Base-by-base conservation (phyloP, 2,888 invertebrate species). In the Chirona hameri region DNA sequence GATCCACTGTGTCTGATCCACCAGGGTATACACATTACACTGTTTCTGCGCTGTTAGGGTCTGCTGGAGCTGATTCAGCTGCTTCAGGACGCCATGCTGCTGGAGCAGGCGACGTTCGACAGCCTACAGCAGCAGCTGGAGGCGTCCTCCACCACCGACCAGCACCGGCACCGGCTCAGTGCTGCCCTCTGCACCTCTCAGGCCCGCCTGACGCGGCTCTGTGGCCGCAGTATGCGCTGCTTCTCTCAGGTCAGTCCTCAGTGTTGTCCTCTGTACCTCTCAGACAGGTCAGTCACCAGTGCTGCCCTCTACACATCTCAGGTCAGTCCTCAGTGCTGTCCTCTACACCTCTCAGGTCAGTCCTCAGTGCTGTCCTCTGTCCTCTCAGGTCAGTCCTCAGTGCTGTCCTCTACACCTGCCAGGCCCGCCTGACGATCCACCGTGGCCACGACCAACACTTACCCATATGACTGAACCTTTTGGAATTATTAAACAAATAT, bases 141-240 rank as follows among this genome's bases (percentile, higher is more conserved):
- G 29, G 84, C 85, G 52, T 84, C 87, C 52, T 86, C 85, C 60
- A 86, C 86, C 83, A 86, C 86, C 52, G 86, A 86, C 39, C 87
- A 87, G 83, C 87, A 87, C 85, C 76, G 76, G 24, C 87, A 87
- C 84, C 86, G 87, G 48, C 86, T 88, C 76, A 88, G 88, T 2
- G 86, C 86, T 46, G 87, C 88, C 29, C 86, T 89, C 84, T 86
- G 87, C 82, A 85, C 86, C 18, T 87, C 87, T 5, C 88, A 89
- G 85, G 85, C 86, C 15, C 85, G 87, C 18, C 86, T 89, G 31
- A 88, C 88, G 2, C 85, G 86, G n/a, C 86, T 89, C 15, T 88
- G 88, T 86, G 86, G 87, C 82, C 85, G 88, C 48, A 88, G 88
- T 83, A 88, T 88, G 88, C 87, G 88, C 82, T 89, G 89, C 83